Conservation (phyloP, 2,888 invertebrate species). For the Pseudoips prasinana region DNA sequence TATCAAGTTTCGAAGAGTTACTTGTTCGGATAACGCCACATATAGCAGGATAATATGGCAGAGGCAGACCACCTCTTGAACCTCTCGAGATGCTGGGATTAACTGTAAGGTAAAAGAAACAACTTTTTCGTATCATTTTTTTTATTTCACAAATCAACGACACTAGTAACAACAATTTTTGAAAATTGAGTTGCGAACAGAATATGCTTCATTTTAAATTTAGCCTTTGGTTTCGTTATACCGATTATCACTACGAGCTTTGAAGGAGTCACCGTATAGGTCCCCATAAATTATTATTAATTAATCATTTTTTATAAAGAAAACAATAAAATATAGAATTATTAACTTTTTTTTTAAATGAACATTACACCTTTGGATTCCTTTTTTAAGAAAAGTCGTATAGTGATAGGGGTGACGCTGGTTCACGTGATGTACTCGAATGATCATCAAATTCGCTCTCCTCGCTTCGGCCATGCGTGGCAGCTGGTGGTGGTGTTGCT, state of each 20-base stretch:
- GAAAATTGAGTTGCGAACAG: constrained; percentile 7
- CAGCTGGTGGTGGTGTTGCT: constrained; percentile 9
- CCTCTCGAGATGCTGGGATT: too few species aligned
- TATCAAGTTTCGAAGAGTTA: constrained; percentile 9
- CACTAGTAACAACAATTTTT: constrained; percentile 8
- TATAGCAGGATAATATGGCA: constrained; percentile 8
- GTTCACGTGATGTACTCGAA: constrained; percentile 9
- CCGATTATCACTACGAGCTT: too few species aligned
- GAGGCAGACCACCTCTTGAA: constrained; percentile 9
- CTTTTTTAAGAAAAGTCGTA: constrained; percentile 3
- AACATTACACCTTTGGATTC: constrained; percentile 3
- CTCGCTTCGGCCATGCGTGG: constrained; percentile 6
- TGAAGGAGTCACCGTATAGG: too few species aligned
- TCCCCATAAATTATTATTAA: constrained; percentile 6
- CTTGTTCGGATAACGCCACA: constrained; percentile 8
- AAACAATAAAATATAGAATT: too few species aligned
- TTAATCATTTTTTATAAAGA: constrained; percentile 2
- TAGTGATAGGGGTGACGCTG: constrained; percentile 5
- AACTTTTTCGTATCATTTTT: constrained; percentile 5
- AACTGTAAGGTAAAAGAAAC: too few species aligned
- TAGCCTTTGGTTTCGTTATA: too few species aligned
- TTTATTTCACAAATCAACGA: constrained; percentile 11
- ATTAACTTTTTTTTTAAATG: too few species aligned
- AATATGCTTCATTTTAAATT: constrained; percentile 4
- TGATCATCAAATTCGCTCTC: too few species aligned